Percentiles rank a stretch among this genome's conserved stretches.
Conservation (phyloP, 2,888 invertebrate genomes). For the Eilema sororculum region DNA sequence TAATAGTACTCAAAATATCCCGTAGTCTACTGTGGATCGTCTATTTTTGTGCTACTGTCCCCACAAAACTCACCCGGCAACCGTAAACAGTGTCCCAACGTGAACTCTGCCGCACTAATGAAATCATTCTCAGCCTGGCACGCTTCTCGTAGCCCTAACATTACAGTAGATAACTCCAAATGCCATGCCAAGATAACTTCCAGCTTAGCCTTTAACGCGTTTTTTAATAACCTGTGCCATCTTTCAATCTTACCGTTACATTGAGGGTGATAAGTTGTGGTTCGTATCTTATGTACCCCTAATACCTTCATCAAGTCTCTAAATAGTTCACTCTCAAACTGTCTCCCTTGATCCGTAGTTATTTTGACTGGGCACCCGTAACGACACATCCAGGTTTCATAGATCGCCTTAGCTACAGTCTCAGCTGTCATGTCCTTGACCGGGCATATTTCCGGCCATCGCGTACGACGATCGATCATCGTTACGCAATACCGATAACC, state of each 20-base stretch:
- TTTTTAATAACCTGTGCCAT: slow-evolving; percentile 40
- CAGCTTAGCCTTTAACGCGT: slow-evolving; percentile 18
- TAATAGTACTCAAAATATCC: not conserved
- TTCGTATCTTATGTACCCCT: slow-evolving; percentile 34
- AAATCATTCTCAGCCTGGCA: too few relatives aligned
- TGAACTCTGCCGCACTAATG: not conserved
- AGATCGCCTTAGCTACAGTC: slow-evolving; percentile 45
- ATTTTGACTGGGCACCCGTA: slow-evolving; percentile 42
- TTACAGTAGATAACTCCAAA: too few relatives aligned
- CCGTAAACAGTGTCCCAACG: not conserved
- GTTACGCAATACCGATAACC: not conserved
- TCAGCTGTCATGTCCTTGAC: slow-evolving; percentile 7
- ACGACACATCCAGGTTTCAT: slow-evolving; percentile 42
- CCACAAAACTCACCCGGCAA: not conserved
- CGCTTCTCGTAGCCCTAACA: too few relatives aligned
- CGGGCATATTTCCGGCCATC: slow-evolving; percentile 8
- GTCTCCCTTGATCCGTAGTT: slow-evolving; percentile 39
- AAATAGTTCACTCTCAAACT: slow-evolving; percentile 35
- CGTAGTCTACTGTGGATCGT: not conserved
- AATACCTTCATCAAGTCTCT: slow-evolving; percentile 19
- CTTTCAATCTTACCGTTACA: slow-evolving; percentile 43
- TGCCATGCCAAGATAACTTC: too few relatives aligned
- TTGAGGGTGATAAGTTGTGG: slow-evolving; percentile 44
- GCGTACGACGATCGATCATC: slow-evolving; percentile 5
- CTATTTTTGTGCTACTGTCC: not conserved